A percentile compares a stretch with the other conserved stretches of the same genome.
These are phyloP conservation scores for Haliclystus octoradiatus DNA, from an alignment of 30 jellyfish, hydroid and myxozoan species.

Conservation along the genomic window DNA sequence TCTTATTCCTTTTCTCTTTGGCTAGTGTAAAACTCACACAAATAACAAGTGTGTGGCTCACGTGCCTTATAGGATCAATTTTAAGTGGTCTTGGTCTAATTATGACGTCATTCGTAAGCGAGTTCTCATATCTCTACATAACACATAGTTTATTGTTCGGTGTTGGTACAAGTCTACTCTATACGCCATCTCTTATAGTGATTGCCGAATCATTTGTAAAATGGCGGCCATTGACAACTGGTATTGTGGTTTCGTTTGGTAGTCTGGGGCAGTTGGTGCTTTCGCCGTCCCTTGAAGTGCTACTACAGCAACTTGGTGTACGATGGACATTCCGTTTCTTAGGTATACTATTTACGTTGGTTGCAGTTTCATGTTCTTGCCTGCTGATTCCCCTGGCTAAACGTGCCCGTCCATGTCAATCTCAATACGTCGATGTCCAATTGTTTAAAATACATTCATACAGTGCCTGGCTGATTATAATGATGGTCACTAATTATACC, in stretches of 20 bases:
- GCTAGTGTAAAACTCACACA: constrained; percentile 60
- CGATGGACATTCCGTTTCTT: constrained; percentile 43
- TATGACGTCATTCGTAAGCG: constrained; percentile 44
- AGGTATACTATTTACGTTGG: constrained; percentile 39
- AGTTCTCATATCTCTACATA: constrained; percentile 40
- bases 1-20: constrained; percentile 68
- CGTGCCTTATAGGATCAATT: constrained; percentile 65
- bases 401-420: too few species aligned
- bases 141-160: constrained; percentile 87
- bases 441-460: constrained; percentile 37
- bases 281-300: constrained; percentile 50
- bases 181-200: constrained; percentile 81
- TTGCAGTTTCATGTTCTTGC: constrained; percentile 46
- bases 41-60: constrained; percentile 60
- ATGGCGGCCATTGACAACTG: constrained; percentile 69
- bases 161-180: constrained; percentile 83
- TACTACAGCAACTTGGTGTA: constrained; percentile 42
- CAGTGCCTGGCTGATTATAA: constrained; percentile 32
- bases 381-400: constrained; percentile 29
- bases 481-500: constrained; percentile 77
- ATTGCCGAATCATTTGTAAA: constrained; percentile 64
- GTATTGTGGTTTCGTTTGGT: constrained; percentile 75
- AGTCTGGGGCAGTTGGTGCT: constrained; percentile 85
- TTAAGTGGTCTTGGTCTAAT: constrained; percentile 70
- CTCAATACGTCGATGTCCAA: too few species aligned